Percentiles rank a stretch among this genome's conserved stretches.
Conservation (phyloP, 2,797 vertebrate genomes). For the Lycodopsis pacificus region DNA sequence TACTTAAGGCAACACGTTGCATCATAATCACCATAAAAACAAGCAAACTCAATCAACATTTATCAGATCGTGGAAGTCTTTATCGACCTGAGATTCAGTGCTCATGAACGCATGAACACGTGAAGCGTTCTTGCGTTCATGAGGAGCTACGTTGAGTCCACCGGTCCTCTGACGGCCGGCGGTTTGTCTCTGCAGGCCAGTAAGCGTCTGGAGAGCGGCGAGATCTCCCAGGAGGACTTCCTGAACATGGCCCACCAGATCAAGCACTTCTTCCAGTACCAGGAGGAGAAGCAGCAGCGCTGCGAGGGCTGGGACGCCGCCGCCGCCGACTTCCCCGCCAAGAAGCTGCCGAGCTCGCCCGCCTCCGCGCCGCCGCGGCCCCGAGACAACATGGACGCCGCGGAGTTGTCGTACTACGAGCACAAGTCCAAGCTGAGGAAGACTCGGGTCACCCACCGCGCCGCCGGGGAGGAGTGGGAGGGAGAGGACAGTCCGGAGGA, state of each 20-base stretch:
- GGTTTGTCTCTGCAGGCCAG: conserved; percentile 85
- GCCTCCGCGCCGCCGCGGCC: conserved; percentile 27
- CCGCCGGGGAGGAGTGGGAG: conserved; percentile 69
- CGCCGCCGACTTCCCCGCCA: conserved; percentile 75
- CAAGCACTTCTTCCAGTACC: conserved; percentile 96
- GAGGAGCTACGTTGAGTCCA: too few species aligned
- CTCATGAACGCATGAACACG: too few species aligned
- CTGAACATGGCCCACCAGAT: conserved; percentile 96
- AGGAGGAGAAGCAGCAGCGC: conserved; percentile 92
- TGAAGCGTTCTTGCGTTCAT: too few species aligned
- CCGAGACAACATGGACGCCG: conserved; percentile 79
- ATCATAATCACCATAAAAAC: too few species aligned
- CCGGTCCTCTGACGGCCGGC: accelerated
- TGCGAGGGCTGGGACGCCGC: conserved; percentile 87
- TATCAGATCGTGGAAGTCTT: too few species aligned
- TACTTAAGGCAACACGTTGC: too few species aligned
- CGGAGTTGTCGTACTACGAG: conserved; percentile 93
- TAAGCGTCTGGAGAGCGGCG: conserved; percentile 89
- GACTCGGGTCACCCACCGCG: conserved; percentile 90
- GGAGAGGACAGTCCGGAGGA: conserved; percentile 64
- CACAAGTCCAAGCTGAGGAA: conserved; percentile 96
- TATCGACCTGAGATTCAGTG: too few species aligned
- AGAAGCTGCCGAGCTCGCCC: conserved; percentile 83
- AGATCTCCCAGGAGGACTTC: conserved; percentile 96
- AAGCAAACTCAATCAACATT: too few species aligned